Base-by-base conservation (phyloP, 2,113 vertebrate genomes). In the Elanus axillaris region DNA sequence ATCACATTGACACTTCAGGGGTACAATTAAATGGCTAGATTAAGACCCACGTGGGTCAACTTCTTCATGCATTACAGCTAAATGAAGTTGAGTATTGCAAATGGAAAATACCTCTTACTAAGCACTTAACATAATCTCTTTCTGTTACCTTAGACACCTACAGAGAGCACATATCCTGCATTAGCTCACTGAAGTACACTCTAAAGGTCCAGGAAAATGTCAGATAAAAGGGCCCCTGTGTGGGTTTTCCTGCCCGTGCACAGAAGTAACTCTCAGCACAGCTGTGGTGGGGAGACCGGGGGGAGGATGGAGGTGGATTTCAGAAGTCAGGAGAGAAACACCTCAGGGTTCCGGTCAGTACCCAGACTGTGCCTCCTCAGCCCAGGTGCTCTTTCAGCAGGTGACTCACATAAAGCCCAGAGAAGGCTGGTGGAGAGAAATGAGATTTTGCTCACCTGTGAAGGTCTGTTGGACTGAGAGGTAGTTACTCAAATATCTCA, bases 101-200 rank as follows among this genome's bases (percentile, higher is more conserved):
- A 90, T 93, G 75, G 82, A 90, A 97, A 96, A 93, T 88, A 86
- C 85, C 79, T 96, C 67, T 96, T 95, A 71, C 52, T 63, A 90
- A 92, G 86, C 92, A 90, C 92, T 97, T 94, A 86, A 77, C 85
- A 77, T 94, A 94, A 96, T 94, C 59, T 94, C 78, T 94, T 82
- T 82, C 82, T 86, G 67, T 80, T 95, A 67, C 81, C 58, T 90
- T 45, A 79, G 85, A 66, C 90, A 85, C 78, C 85, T 53, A 73
- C 78, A 88, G 82, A 88, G 82, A 94, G 19, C 55, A 73, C 8
- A 0, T 67, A 67, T 59, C 86, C 86, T 59, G 50, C 45, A 67
- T 94, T 93, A 93, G 47, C 71, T 88, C 43, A 18, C 85, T 90
- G 88, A 95, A 90, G 74, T 58, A 66, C 50, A 17, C 40, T 36